Percentiles rank a stretch among this genome's conserved stretches.
phyloP scores from a whole-genome alignment of 2,797 vertebrate genomes.

The Alauda arvensis region DNA sequence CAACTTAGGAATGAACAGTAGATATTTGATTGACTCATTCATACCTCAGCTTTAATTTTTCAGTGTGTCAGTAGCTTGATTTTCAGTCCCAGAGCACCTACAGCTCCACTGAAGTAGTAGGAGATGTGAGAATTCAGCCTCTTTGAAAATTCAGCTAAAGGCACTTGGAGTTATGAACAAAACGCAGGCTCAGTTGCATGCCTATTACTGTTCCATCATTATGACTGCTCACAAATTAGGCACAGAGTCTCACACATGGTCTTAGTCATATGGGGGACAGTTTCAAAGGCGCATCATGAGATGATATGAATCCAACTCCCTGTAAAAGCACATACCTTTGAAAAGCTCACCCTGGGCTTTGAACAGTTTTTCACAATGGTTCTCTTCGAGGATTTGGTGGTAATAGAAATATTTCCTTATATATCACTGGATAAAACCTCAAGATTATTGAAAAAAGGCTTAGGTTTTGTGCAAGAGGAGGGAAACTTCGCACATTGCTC shows the following conservation, averaged over 20 bases:
- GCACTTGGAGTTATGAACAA: conserved; percentile 55
- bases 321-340: conserved; percentile 33
- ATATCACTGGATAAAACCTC: background rate
- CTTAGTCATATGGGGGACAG: conserved; percentile 16
- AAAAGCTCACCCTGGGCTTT: conserved; percentile 38
- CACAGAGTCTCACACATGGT: conserved; percentile 25
- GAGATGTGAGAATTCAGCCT: conserved; percentile 43
- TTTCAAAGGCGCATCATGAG: conserved; percentile 39
- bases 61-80: conserved; percentile 36
- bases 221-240: conserved; percentile 56
- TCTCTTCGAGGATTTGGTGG: conserved; percentile 14
- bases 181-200: conserved; percentile 36
- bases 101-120: conserved; percentile 50
- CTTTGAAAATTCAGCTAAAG: conserved; percentile 60
- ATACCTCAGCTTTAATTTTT: conserved; percentile 43
- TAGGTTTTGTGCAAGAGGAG: background rate
- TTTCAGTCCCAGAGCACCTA: conserved; percentile 34
- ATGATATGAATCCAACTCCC: conserved; percentile 28
- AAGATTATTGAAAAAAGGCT: conserved; percentile 22
- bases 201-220: conserved; percentile 54
- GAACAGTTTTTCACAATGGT: conserved; percentile 27
- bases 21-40: conserved; percentile 33
- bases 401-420: conserved; percentile 11
- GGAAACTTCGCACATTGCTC: background rate
- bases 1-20: background rate